A percentile compares a stretch with the other conserved stretches of the same genome.
phyloP scores from a whole-genome alignment of 2,888 invertebrate species.

The Sphaerophoria rueppellii region DNA sequence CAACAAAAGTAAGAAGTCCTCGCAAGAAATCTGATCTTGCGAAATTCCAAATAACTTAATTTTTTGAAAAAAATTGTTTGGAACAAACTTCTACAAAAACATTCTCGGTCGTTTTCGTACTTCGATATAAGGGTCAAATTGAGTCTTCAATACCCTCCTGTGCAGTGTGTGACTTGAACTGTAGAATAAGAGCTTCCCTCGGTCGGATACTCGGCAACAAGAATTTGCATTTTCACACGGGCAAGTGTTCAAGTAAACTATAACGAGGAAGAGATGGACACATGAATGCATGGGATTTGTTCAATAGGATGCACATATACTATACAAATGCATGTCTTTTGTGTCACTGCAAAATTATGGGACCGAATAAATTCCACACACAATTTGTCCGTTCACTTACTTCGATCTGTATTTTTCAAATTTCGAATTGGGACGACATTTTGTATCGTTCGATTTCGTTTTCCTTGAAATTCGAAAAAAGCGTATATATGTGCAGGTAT shows the following conservation, averaged over 20 bases:
- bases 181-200: neutral
- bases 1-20: too few species aligned
- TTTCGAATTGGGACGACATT: slow-evolving; percentile 10
- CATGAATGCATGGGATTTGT: slow-evolving; percentile 68
- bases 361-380: slow-evolving; percentile 43
- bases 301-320: slow-evolving; percentile 63
- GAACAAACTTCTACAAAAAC: too few species aligned
- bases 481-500: neutral
- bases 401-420: slow-evolving; percentile 64
- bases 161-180: neutral
- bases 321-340: slow-evolving; percentile 39
- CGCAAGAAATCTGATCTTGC: too few species aligned
- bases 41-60: too few species aligned
- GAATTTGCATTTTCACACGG: neutral
- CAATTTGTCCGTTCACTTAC: slow-evolving; percentile 53
- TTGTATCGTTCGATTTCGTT: neutral
- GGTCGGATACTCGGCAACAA: neutral
- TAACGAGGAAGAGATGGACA: slow-evolving; percentile 56
- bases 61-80: too few species aligned
- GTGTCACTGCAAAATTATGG: slow-evolving; percentile 61
- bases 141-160: neutral
- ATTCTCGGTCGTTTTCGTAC: too few species aligned
- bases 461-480: slow-evolving; percentile 3
- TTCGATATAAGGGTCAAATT: too few species aligned
- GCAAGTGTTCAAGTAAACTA: slow-evolving; percentile 11